Base-by-base conservation (phyloP, 2,888 invertebrate species). In the Pocota personata region DNA sequence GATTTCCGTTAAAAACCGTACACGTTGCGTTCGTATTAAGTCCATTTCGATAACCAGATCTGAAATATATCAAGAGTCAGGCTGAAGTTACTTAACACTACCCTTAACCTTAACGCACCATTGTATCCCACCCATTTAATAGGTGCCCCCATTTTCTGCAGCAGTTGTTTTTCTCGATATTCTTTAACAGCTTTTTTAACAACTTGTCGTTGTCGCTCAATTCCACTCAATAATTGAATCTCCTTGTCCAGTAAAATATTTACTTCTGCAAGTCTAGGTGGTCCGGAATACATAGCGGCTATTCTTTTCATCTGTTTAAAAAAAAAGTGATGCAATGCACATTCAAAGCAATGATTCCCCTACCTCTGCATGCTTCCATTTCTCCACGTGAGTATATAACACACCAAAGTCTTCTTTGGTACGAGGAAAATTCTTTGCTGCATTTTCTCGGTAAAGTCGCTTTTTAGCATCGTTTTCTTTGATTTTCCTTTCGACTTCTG, bases 1-100 rank as follows among this genome's bases (percentile, higher is more conserved):
- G 14, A 97, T 93, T 88, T 95, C 95, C 76, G 95, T 95, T 55
- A 97, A 93, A 89, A 96, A 95, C 64, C 95, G 94, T 14, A 97
- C 97, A 89, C 95, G 95, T 89, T 97, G 96, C 19, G 96, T 96
- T 90, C 96, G 96, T 64, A 96, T 90, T 0, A 97, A 96, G 88
- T 97, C 96, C 96, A 98, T 95, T 87, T 95, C 94, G 16, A 97
- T 94, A 37, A 94, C 90, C 80, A 93, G 88, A 88, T 93, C 92
- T 91, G n/a, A 14, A 62, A 58, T 16, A 19, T 3, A 32, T 19
- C 5, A 16, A 16, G 10, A 46, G 6, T 40, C 27, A 19, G 7
- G 0, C 10, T 10, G 0, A 24, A 27, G 8, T 6, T 14, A 24
- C 6, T 3, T 16, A 2, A 21, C 0, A 14, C 4, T 16, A 7